A percentile compares a stretch with the other conserved stretches of the same genome.
Evolutionary conservation across 2,797 vertebrate species (phyloP).

Genomic region (Pagetopsis macropterus): DNA sequence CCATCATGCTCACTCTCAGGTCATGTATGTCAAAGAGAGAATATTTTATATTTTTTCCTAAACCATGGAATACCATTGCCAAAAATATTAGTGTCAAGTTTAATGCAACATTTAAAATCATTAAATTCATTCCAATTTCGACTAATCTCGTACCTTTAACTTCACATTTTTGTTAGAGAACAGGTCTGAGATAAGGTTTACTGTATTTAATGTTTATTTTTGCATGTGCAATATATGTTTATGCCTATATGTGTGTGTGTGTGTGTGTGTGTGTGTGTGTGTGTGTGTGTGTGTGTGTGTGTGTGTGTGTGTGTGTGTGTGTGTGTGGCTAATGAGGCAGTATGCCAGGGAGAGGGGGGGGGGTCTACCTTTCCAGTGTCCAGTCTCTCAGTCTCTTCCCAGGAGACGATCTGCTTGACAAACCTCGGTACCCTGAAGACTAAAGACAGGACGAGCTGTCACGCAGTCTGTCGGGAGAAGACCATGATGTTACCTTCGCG

Average conservation of each 20-base stretch:
- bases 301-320: conserved; percentile 13
- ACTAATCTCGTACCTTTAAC: too few species aligned
- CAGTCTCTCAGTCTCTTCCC: conserved; percentile 47
- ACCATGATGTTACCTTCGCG: not conserved
- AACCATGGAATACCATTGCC: too few species aligned
- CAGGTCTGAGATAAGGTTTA: not conserved
- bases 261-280: conserved; percentile 10
- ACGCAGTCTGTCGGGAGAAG: conserved; percentile 31
- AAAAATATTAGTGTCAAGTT: too few species aligned
- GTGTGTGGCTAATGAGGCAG: conserved; percentile 56
- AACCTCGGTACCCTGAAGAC: conserved; percentile 51
- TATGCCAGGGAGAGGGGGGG: conserved; percentile 51
- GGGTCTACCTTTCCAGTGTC: conserved; percentile 53
- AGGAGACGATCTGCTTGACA: conserved; percentile 57
- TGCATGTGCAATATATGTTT: not conserved
- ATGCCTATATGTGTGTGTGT: not conserved
- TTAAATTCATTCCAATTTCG: too few species aligned
- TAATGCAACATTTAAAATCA: too few species aligned
- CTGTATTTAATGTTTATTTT: conserved; percentile 1
- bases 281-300: not conserved
- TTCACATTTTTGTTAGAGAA: not conserved
- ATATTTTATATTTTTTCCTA: too few species aligned
- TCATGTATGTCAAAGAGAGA: too few species aligned
- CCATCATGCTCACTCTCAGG: too few species aligned
- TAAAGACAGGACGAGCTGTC: conserved; percentile 50